Percentiles rank a stretch among this genome's conserved stretches.
phyloP scores from a whole-genome alignment of 2,113 vertebrate species.

The Cavia aperea region DNA sequence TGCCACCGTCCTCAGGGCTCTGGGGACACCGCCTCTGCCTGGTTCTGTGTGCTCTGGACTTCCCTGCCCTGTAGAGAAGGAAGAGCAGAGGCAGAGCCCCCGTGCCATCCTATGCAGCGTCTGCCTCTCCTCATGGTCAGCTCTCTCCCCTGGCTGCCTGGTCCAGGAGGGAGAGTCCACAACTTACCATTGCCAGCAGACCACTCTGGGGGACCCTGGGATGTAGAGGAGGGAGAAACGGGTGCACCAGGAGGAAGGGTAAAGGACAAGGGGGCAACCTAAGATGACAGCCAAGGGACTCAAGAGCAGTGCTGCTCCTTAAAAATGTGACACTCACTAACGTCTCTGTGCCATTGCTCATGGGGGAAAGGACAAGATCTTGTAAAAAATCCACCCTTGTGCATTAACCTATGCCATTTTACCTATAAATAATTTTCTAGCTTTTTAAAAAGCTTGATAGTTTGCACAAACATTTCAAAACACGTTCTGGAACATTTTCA shows the following conservation, averaged over 20 bases:
- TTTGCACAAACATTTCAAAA: background rate
- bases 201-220: background rate
- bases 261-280: too few species aligned
- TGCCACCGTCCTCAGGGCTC: background rate
- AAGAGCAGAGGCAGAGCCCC: background rate
- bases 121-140: background rate
- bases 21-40: background rate
- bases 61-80: background rate
- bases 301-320: background rate
- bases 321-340: background rate
- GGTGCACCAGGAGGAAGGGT: background rate
- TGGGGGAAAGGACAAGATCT: background rate
- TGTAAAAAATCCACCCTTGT: background rate
- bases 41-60: background rate
- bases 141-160: background rate
- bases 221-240: background rate
- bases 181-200: too few species aligned
- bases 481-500: background rate
- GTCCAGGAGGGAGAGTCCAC: background rate
- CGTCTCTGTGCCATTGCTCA: background rate
- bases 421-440: background rate
- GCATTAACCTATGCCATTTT: background rate
- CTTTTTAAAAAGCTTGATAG: background rate
- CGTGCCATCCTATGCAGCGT: background rate
- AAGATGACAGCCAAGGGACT: background rate